phyloP scores from a whole-genome alignment of 2,113 vertebrate genomes.

The Grantiella picta region DNA sequence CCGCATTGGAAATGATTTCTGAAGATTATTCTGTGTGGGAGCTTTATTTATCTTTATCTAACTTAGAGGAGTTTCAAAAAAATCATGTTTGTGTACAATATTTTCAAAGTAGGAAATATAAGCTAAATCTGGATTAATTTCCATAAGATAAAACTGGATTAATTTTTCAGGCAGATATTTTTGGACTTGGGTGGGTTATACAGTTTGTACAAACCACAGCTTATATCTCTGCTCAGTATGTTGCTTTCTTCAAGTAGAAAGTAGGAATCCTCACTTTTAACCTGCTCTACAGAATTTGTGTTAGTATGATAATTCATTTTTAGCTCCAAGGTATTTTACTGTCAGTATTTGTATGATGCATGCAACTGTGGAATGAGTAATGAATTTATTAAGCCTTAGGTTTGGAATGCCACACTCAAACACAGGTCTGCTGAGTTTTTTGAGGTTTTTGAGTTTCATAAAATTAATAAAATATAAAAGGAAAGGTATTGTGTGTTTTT shows the following conservation, averaged over 20 bases:
- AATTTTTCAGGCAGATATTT: slow-evolving; percentile 4
- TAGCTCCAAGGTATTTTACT: background rate
- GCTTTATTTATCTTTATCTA: background rate
- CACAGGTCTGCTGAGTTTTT: background rate
- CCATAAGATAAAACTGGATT: background rate
- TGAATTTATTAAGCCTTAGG: background rate
- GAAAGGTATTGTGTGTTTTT: background rate
- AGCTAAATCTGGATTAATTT: background rate
- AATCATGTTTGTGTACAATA: background rate
- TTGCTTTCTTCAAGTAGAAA: background rate
- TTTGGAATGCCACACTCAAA: background rate
- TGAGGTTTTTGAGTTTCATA: background rate
- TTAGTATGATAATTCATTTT: background rate
- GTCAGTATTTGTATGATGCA: background rate
- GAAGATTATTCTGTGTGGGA: background rate
- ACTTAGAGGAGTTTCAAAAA: background rate
- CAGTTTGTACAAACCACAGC: background rate
- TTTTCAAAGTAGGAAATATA: background rate
- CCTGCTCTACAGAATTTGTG: background rate
- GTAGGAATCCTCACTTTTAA: background rate
- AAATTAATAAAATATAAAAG: background rate
- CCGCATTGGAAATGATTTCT: background rate
- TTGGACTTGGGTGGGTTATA: background rate
- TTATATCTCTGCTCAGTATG: background rate
- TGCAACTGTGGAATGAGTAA: background rate